phyloP scores from a whole-genome alignment of 1,140 invertebrate genomes.

The Trissolcus basalis region DNA sequence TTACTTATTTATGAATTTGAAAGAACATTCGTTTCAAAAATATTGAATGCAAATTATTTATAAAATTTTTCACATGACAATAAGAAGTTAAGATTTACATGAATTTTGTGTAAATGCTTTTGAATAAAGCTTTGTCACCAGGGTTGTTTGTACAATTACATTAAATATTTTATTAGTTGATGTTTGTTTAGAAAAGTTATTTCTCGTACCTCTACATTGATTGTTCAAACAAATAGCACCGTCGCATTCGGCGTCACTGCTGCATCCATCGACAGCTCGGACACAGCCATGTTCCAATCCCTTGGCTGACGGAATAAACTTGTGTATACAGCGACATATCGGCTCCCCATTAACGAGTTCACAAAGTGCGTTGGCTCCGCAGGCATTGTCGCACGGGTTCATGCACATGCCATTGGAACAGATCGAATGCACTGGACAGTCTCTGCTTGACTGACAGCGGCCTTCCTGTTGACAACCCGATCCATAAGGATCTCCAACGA shows the following conservation, averaged over 20 bases:
- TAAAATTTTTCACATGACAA: no score
- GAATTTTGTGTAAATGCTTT: no score
- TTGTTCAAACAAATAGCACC: conserved; percentile 87
- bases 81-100: no score
- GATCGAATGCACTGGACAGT: conserved; percentile 85
- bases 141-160: no score
- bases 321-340: conserved; percentile 84
- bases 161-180: no score
- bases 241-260: conserved; percentile 84
- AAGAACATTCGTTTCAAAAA: no score
- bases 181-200: no score
- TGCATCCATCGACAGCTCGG: conserved; percentile 81
- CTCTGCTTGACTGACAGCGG: conserved; percentile 81
- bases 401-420: conserved; percentile 84
- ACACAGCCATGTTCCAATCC: conserved; percentile 84
- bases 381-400: conserved; percentile 86
- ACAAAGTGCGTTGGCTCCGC: conserved; percentile 86
- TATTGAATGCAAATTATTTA: no score
- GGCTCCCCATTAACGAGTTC: conserved; percentile 84
- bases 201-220: conserved; percentile 84
- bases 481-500: conserved; percentile 85
- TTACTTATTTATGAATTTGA: no score
- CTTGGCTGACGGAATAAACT: conserved; percentile 81
- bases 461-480: conserved; percentile 86
- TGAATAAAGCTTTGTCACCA: no score